Evolutionary conservation across 2,113 vertebrate genomes (phyloP), one percentile per base, ranked within the genome.

Genomic region (Athene noctua): DNA sequence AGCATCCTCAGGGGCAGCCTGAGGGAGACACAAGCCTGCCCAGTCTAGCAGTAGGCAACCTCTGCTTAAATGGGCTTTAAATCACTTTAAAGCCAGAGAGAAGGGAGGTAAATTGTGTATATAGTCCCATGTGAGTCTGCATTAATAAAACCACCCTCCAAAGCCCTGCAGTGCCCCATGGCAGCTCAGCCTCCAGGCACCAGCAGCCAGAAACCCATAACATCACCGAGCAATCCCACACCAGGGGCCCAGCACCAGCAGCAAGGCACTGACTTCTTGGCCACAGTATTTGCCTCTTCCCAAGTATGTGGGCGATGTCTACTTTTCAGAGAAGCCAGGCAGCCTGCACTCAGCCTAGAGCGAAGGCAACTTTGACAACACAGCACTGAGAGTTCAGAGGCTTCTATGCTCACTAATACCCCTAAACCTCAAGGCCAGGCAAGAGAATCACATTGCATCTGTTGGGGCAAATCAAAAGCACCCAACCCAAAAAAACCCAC

Each of bases 371-470:
- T 30, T 23, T 21, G 52, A 19, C 47, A 62, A 2, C n/a, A 30
- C 38, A 44, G 58, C 15, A 49, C 30, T 11, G 3, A 25, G 22
- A 10, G 14, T 40, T 40, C 79, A 18, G 0, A 4, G 63, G 13
- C 3, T 51, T 17, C 49, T 22, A 17, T 0, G 1, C 38, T 49
- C 5, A 3, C 10, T 17, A 38, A 40, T 1, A 40, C 13, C 7
- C 21, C n/a, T 1, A 40, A 11, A 6, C 19, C n/a, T 61, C 14
- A 6, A 38, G 82, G 34, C 54, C 57, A 52, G 11, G 47, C 40
- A 47, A 58, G 13, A 74, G 55, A 57, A 63, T 34, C 0, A 0
- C 0, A 0, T 57, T 49, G 49, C 21, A 44, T 10, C 40, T 40
- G 9, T 6, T 3, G 11, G 19, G 40, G 40, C 38, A 82, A 49